A percentile compares a stretch with the other conserved stretches of the same genome.
phyloP scores from a whole-genome alignment of 2,113 vertebrate species.

The Pelecanus crispus region DNA sequence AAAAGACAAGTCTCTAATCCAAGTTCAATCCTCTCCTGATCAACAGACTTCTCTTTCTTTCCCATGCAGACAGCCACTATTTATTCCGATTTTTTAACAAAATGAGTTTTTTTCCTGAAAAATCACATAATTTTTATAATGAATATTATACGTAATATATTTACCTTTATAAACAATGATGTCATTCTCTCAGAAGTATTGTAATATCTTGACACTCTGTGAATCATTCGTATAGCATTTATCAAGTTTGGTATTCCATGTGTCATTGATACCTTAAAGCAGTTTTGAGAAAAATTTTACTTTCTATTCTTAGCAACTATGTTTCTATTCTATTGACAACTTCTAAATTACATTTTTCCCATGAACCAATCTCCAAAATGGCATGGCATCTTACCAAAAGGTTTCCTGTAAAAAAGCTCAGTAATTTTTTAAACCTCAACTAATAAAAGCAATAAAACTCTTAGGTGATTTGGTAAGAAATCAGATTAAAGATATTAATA shows the following conservation, averaged over 20 bases:
- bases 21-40: neutral
- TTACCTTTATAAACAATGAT: slow-evolving; percentile 81
- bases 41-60: neutral
- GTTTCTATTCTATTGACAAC: neutral
- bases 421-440: neutral
- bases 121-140: neutral
- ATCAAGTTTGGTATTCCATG: slow-evolving; percentile 79
- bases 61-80: neutral
- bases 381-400: neutral
- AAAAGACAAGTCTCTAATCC: neutral
- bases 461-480: neutral
- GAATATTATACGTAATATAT: neutral
- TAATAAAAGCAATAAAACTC: neutral
- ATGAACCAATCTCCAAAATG: neutral
- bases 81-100: neutral
- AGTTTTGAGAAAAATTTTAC: neutral
- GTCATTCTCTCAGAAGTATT: slow-evolving; percentile 82
- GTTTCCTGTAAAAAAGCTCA: neutral
- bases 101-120: neutral
- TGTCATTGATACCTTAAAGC: slow-evolving; percentile 77
- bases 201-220: slow-evolving; percentile 78
- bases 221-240: slow-evolving; percentile 78
- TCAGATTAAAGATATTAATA: neutral
- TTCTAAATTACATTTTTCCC: neutral
- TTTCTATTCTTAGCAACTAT: neutral